A percentile compares a stretch with the other conserved stretches of the same genome.
Evolutionary conservation across 1,140 invertebrate genomes (phyloP).

Genomic region (Galleria mellonella): DNA sequence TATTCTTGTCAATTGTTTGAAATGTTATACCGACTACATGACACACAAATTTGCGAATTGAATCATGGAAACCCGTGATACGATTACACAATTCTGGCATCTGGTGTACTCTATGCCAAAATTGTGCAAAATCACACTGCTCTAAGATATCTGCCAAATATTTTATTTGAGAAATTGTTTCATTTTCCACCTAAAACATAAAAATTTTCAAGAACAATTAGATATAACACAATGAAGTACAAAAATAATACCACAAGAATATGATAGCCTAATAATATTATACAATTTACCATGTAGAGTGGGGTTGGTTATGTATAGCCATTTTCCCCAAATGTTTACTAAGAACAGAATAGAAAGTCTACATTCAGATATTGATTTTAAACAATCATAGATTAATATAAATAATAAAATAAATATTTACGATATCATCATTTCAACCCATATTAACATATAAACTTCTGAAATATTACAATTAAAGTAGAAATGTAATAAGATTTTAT

Average conservation of each 20-base stretch:
- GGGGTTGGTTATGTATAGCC: too few relatives aligned
- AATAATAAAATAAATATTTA: too few relatives aligned
- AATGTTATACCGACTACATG: constrained; percentile 98
- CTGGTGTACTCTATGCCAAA: constrained; percentile 87
- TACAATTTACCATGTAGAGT: too few relatives aligned
- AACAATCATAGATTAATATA: too few relatives aligned
- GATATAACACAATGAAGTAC: neutral
- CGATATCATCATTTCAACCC: too few relatives aligned
- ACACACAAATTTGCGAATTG: constrained; percentile 97
- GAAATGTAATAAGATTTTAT: neutral
- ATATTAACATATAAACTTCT: too few relatives aligned
- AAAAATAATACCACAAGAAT: too few relatives aligned
- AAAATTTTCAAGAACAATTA: constrained; percentile 1
- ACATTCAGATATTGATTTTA: too few relatives aligned
- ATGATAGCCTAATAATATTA: too few relatives aligned
- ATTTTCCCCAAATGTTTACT: too few relatives aligned
- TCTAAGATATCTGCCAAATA: constrained; percentile 93
- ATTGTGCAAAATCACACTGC: constrained; percentile 93
- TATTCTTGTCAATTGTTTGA: constrained; percentile 91
- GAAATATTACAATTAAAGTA: neutral
- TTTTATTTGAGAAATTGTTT: constrained; percentile 89
- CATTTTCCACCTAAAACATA: constrained; percentile 84
- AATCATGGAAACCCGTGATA: constrained; percentile 95
- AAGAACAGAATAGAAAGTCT: too few relatives aligned
- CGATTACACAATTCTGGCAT: constrained; percentile 82